Percentiles rank a stretch among this genome's conserved stretches.
Evolutionary conservation across 2,888 invertebrate genomes (phyloP).

Genomic region (Brenthis hecate): DNA sequence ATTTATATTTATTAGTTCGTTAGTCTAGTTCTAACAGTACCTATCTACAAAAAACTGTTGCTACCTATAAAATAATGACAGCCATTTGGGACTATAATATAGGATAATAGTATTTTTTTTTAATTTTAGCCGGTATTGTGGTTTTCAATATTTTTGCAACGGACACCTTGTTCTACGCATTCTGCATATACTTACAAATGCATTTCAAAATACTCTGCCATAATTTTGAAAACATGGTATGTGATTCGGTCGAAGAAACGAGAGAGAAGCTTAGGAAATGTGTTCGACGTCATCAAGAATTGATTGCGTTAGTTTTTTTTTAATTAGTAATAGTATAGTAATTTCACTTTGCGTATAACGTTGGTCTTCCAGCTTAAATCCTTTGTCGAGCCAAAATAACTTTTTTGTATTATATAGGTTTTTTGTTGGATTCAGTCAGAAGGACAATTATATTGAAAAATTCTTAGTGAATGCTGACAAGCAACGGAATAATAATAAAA

Average conservation of each 20-base stretch:
- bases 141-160: constrained; percentile 52
- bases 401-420: too few relatives aligned
- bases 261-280: constrained; percentile 45
- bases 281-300: constrained; percentile 55
- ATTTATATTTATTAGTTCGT: too few relatives aligned
- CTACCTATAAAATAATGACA: too few relatives aligned
- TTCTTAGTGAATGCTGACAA: too few relatives aligned
- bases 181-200: constrained; percentile 62
- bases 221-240: constrained; percentile 49
- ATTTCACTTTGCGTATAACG: constrained; percentile 2
- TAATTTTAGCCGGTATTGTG: constrained; percentile 55
- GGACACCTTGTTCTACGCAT: constrained; percentile 57
- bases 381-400: too few relatives aligned
- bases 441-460: too few relatives aligned
- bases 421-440: too few relatives aligned
- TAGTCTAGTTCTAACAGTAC: too few relatives aligned
- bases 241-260: constrained; percentile 39
- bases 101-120: neutral
- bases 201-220: constrained; percentile 60
- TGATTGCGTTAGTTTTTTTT: constrained; percentile 56
- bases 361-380: too few relatives aligned
- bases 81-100: too few relatives aligned
- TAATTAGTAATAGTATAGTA: neutral
- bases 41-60: too few relatives aligned
- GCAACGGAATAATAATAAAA: too few relatives aligned